These are phyloP conservation scores for Monodelphis domestica DNA, from an alignment of 2,797 vertebrate genomes.

Conservation along the genomic window DNA sequence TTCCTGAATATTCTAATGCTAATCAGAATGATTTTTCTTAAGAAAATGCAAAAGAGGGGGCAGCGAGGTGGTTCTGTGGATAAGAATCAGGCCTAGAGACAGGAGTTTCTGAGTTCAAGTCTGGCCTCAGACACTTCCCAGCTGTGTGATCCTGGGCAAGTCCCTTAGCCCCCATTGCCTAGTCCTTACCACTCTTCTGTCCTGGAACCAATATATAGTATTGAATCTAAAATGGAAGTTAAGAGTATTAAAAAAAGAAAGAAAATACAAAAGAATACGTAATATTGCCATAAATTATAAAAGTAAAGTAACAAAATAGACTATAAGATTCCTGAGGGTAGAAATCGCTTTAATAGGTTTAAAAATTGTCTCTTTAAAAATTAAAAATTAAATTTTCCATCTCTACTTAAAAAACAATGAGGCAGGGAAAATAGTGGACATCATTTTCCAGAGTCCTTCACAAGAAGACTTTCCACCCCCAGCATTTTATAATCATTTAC, in stretches of 20 bases:
- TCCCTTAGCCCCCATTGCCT: too few relatives aligned
- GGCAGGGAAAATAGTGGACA: background rate
- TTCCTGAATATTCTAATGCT: slow-evolving; percentile 7
- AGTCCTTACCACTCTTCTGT: too few relatives aligned
- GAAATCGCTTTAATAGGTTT: background rate
- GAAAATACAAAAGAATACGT: background rate
- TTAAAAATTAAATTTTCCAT: background rate
- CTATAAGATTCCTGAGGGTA: background rate
- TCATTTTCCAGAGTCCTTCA: background rate
- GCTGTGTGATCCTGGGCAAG: too few relatives aligned
- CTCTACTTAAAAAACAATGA: background rate
- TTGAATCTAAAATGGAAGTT: too few relatives aligned
- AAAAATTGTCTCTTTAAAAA: background rate
- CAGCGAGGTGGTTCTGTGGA: too few relatives aligned
- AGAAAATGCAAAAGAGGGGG: slow-evolving; percentile 26
- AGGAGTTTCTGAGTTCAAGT: too few relatives aligned
- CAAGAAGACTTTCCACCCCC: too few relatives aligned
- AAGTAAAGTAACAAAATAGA: background rate
- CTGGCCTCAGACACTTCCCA: too few relatives aligned
- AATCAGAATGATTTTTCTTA: slow-evolving; percentile 18
- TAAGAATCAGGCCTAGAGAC: too few relatives aligned
- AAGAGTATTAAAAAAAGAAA: too few relatives aligned
- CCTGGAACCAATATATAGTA: too few relatives aligned
- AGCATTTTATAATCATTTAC: too few relatives aligned
- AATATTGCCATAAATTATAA: background rate